phyloP scores from a whole-genome alignment of 2,888 invertebrate genomes.

The Spicauda simplicius region DNA sequence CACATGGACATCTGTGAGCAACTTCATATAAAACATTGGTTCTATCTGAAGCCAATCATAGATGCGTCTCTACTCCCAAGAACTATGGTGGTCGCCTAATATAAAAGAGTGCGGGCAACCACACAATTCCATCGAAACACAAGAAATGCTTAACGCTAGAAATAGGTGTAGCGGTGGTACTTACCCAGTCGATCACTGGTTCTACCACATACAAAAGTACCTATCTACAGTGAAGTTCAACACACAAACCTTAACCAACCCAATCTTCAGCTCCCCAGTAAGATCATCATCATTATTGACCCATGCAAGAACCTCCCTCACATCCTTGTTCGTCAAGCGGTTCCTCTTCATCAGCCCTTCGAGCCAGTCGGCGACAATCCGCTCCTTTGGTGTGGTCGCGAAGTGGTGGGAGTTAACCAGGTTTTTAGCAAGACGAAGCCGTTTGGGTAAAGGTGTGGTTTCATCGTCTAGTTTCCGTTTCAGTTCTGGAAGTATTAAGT shows the following conservation, averaged over 20 bases:
- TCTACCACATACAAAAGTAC: too few relatives aligned
- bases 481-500: slow-evolving; percentile 65
- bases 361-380: slow-evolving; percentile 80
- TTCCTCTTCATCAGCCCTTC: slow-evolving; percentile 58
- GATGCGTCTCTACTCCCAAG: too few relatives aligned
- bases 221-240: too few relatives aligned
- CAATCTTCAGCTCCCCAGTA: slow-evolving; percentile 66
- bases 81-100: too few relatives aligned
- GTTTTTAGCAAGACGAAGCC: slow-evolving; percentile 82
- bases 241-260: slow-evolving; percentile 68
- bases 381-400: slow-evolving; percentile 77
- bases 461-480: slow-evolving; percentile 73
- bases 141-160: too few relatives aligned
- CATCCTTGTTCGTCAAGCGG: slow-evolving; percentile 56
- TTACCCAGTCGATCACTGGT: too few relatives aligned
- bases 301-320: slow-evolving; percentile 67
- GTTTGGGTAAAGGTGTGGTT: slow-evolving; percentile 73
- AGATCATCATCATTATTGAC: slow-evolving; percentile 60
- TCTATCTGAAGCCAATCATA: too few relatives aligned
- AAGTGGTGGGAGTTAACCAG: slow-evolving; percentile 76
- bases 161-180: too few relatives aligned
- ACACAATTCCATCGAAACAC: too few relatives aligned
- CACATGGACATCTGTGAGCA: too few relatives aligned
- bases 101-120: too few relatives aligned
- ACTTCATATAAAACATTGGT: too few relatives aligned